phyloP scores from a whole-genome alignment of 2,888 invertebrate genomes.

The Scrobipalpa costella region DNA sequence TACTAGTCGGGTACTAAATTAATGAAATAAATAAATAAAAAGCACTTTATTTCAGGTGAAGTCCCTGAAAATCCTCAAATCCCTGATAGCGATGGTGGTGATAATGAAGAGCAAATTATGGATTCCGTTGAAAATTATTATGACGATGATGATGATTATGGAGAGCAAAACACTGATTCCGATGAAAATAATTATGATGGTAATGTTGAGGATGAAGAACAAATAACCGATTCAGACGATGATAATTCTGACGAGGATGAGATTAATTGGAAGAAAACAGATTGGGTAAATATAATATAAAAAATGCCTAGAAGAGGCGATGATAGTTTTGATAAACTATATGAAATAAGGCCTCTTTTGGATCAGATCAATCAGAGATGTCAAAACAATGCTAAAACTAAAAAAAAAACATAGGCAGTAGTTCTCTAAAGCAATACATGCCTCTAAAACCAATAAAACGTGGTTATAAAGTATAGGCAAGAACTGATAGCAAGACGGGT shows the following conservation, averaged over 20 bases:
- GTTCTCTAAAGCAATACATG: conserved; percentile 40
- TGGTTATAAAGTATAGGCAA: conserved; percentile 41
- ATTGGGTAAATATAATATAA: neutral
- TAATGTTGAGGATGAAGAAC: too few species aligned
- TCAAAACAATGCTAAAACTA: conserved; percentile 5
- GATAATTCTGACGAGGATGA: neutral
- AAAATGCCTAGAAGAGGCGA: neutral
- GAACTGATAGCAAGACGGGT: conserved; percentile 36
- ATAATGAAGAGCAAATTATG: too few species aligned
- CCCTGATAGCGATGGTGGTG: too few species aligned
- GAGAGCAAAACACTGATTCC: too few species aligned
- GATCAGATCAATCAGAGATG: neutral
- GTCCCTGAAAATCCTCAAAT: too few species aligned
- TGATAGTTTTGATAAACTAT: neutral
- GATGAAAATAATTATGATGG: too few species aligned
- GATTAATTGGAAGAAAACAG: neutral
- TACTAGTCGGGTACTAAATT: too few species aligned
- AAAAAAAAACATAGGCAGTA: conserved; percentile 38
- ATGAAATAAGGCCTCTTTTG: conserved; percentile 5
- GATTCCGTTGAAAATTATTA: too few species aligned
- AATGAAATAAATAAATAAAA: too few species aligned
- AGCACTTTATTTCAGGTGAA: too few species aligned
- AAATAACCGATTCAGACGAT: too few species aligned
- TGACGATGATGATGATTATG: too few species aligned
- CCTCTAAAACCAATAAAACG: conserved; percentile 41